Base-by-base conservation (phyloP, 2,797 vertebrate species). In the Brachyalestes nurse region DNA sequence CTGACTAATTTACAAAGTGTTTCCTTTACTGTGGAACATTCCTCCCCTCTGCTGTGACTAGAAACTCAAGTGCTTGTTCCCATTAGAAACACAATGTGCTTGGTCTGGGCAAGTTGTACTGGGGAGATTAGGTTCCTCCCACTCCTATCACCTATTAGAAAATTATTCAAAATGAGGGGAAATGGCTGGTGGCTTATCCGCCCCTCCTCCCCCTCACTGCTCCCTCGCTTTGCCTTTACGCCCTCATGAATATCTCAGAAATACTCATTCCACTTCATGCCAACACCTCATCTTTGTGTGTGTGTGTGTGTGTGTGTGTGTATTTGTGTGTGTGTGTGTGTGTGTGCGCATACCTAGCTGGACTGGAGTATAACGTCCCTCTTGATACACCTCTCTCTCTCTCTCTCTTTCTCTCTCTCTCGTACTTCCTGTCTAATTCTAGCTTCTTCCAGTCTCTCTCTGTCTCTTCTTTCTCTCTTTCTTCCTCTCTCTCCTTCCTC, bases 71-170 rank as follows among this genome's bases (percentile, higher is more conserved):
- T 23, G n/a, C 88, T 90, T 85, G 64, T 91, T 90, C 86, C 85
- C 84, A 88, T 93, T 92, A 92, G 85, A 80, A 79, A 84, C 84
- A 92, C 86, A 88, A 88, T 86, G 86, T 40, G 77, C 81, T 87
- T 83, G 90, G 88, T 91, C 88, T 88, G 75, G 62, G 58, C 78
- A 75, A 77, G 74, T 73, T 89, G 84, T 86, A 86, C 86, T 87
- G 85, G 69, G 84, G 75, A 90, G 89, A 93, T 92, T 92, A 88
- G 83, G 90, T 90, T 91, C 89, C 86, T 89, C 88, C 88, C 85
- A 76, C 83, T 89, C 82, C 76, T 87, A 82, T 82, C 83, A 61
- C 83, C 76, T 87, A 82, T 82, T 85, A 64, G 75, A 81, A 84
- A 83, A 75, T 47, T 87, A 89, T 90, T 87, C 47, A 67, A 12